These are phyloP conservation scores for Melierax canorus DNA, from an alignment of 2,113 vertebrate species.

Conservation along the genomic window DNA sequence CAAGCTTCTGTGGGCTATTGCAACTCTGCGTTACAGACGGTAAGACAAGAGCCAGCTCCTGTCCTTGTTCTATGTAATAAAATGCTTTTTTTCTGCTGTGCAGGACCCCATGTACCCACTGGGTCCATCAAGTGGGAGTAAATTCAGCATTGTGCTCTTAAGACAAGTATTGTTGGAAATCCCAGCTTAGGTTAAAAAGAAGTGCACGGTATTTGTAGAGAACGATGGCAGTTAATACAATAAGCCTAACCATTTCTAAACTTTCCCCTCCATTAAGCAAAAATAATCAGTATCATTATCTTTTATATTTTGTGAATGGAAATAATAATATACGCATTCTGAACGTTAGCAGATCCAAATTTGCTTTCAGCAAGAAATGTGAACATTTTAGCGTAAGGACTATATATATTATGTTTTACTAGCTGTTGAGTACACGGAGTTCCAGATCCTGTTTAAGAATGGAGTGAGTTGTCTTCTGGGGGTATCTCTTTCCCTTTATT, in stretches of 20 bases:
- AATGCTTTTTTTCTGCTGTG: not conserved
- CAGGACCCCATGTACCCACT: not conserved
- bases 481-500: too few relatives aligned
- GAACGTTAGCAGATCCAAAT: not conserved
- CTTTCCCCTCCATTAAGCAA: not conserved
- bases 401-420: not conserved
- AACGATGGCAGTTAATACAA: not conserved
- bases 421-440: not conserved
- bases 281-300: not conserved
- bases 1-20: not conserved
- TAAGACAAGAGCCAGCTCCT: not conserved
- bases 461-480: too few relatives aligned
- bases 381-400: not conserved
- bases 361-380: not conserved
- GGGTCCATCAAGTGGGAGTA: not conserved
- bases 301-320: constrained; percentile 13
- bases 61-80: not conserved
- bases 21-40: not conserved
- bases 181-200: not conserved
- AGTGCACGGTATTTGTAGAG: not conserved
- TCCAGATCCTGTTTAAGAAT: too few relatives aligned
- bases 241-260: not conserved
- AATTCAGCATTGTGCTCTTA: not conserved
- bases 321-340: not conserved
- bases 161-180: not conserved